Evolutionary conservation across 2,113 vertebrate species (phyloP), one percentile per base, ranked within the genome.

Genomic region (Tetrax tetrax): DNA sequence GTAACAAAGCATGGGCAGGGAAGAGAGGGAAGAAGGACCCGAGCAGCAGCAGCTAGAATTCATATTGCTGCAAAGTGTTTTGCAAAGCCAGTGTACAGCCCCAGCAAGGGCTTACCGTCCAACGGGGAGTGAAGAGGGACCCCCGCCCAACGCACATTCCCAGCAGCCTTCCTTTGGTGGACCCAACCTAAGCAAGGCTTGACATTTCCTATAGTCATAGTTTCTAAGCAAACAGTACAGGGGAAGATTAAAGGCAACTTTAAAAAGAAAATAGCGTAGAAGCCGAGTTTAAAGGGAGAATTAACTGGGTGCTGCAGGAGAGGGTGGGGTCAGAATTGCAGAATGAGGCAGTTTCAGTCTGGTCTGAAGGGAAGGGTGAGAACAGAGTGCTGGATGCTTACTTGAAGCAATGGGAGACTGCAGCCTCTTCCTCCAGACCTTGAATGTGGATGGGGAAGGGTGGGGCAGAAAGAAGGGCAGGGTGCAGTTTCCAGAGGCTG

Each of bases 241-340:
- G 35, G 37, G 35, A 87, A 87, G 81, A 94, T 76, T 51, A 96
- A 93, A 96, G 83, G 59, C 75, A 35, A 60, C 41, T 59, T 75
- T 56, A 10, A 64, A 86, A 71, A 80, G 47, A 29, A 47, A 90
- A 81, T 7, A 59, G 53, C 1, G 2, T 13, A 43, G 88, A 65
- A 70, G 41, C 31, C 0, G 28, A 54, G 29, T 94, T 89, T 84
- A 87, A 93, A 87, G 69, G 56, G 27, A 78, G 31, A 87, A 82
- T 95, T 87, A 95, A 64, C 21, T 23, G 69, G 48, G 65, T 27
- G 93, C 93, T 94, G 77, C 77, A 89, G 91, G 94, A 96, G 83
- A 93, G 89, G 93, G 94, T 82, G 94, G 87, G 83, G 94, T 84
- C 65, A 35, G 53, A 51, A 68, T n/a, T 93, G 72, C 94, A 93